Percentiles rank a stretch among this genome's conserved stretches.
These are phyloP conservation scores for Calycopis cecrops DNA, from an alignment of 1,140 invertebrate species.

Conservation along the genomic window DNA sequence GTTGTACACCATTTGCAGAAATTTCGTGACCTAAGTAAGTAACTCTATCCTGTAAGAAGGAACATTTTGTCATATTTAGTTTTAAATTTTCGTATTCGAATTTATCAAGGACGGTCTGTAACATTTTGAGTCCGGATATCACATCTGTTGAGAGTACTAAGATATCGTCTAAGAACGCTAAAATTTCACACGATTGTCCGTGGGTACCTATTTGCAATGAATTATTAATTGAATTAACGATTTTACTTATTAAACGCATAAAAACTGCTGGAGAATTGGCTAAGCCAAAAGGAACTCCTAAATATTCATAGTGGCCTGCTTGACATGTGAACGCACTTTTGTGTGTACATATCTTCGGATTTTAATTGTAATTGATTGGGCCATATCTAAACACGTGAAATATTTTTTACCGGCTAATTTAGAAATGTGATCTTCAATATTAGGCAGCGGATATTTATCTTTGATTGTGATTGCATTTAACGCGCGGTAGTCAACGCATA, in stretches of 20 bases:
- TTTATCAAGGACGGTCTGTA: too few species aligned
- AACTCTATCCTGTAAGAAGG: conserved; percentile 23
- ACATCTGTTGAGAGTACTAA: too few species aligned
- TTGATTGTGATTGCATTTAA: too few species aligned
- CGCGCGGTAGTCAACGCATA: conserved; percentile 12
- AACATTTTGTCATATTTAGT: conserved; percentile 31
- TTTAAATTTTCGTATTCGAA: background rate
- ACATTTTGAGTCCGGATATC: too few species aligned
- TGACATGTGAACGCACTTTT: conserved; percentile 15
- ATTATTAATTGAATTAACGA: background rate
- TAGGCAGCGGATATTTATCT: background rate
- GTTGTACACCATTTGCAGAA: conserved; percentile 29
- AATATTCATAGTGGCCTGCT: conserved; percentile 21
- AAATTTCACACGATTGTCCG: too few species aligned
- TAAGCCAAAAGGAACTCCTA: conserved; percentile 4
- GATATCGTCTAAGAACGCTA: too few species aligned
- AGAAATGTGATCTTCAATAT: conserved; percentile 1
- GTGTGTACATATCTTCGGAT: conserved; percentile 3
- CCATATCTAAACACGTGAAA: conserved; percentile 12
- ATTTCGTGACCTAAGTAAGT: conserved; percentile 26
- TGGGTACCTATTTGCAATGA: too few species aligned
- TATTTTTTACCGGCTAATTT: conserved; percentile 1
- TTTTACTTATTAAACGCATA: conserved; percentile 1
- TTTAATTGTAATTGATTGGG: conserved; percentile 5
- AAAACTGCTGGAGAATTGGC: background rate